A percentile compares a stretch with the other conserved stretches of the same genome.
Conservation (phyloP, 2,888 invertebrate genomes). For the Alentia gelatinosa region DNA sequence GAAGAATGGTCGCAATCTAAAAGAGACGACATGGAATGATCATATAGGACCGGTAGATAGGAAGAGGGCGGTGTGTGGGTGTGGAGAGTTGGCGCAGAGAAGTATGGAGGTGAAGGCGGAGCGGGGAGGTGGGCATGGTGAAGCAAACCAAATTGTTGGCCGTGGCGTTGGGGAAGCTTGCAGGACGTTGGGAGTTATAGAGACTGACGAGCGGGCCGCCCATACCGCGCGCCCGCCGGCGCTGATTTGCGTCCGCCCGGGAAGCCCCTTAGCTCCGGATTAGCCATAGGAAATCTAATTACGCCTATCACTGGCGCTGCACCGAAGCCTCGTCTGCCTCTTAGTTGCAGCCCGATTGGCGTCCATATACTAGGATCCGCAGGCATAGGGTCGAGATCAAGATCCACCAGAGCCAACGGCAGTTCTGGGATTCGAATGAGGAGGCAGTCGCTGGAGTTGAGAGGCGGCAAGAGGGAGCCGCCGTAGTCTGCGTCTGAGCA, state of each 20-base stretch:
- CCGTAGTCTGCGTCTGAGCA: not conserved
- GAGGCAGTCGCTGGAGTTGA: too few species aligned
- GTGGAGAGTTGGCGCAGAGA: not conserved
- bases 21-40: not conserved
- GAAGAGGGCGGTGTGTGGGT: not conserved
- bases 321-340: not conserved
- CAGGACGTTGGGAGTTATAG: not conserved
- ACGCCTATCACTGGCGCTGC: not conserved
- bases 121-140: not conserved
- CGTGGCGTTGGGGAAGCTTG: not conserved
- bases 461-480: not conserved
- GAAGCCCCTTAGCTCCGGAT: slow-evolving; percentile 10
- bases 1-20: not conserved
- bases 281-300: not conserved
- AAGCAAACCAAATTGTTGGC: not conserved
- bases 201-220: not conserved
- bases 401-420: not conserved
- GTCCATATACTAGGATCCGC: not conserved
- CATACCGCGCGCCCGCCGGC: not conserved
- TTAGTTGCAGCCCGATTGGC: not conserved
- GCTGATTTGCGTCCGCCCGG: not conserved
- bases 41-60: not conserved
- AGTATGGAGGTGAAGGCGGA: not conserved
- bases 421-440: too few species aligned
- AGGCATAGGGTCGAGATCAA: not conserved